A percentile compares a stretch with the other conserved stretches of the same genome.
These are phyloP conservation scores for Pseudochromis fuscus DNA, from an alignment of 2,797 vertebrate species.

Conservation along the genomic window DNA sequence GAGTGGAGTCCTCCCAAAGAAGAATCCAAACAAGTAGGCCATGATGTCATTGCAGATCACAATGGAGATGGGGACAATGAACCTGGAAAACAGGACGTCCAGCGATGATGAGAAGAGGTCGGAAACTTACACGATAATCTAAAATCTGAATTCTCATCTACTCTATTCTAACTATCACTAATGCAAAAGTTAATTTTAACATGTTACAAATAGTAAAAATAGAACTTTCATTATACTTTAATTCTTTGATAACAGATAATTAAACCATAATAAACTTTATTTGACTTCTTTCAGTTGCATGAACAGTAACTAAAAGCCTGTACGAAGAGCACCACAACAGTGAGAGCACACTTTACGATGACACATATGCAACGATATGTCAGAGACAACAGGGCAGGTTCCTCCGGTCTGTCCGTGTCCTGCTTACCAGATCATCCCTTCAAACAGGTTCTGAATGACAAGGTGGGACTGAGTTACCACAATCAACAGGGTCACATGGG, in stretches of 20 bases:
- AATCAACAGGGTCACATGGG: slow-evolving; percentile 99
- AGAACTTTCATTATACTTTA: too few relatives aligned
- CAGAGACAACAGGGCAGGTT: slow-evolving; percentile 34
- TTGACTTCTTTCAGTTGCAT: not conserved
- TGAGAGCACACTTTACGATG: slow-evolving; percentile 2
- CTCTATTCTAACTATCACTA: too few relatives aligned
- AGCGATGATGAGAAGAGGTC: not conserved
- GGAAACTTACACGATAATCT: not conserved
- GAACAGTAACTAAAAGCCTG: not conserved
- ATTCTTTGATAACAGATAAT: not conserved
- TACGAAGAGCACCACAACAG: slow-evolving; percentile 12
- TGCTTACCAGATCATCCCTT: slow-evolving; percentile 99
- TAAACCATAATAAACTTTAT: not conserved
- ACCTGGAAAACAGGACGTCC: slow-evolving; percentile 84
- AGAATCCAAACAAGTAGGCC: slow-evolving; percentile 98
- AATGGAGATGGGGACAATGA: slow-evolving; percentile 96
- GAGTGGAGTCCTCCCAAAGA: slow-evolving; percentile 97
- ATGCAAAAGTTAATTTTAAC: too few relatives aligned
- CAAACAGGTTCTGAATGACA: slow-evolving; percentile 99
- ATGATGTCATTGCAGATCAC: slow-evolving; percentile 99
- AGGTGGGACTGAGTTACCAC: slow-evolving; percentile 99
- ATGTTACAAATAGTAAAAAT: too few relatives aligned
- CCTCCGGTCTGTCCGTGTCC: slow-evolving; percentile 43
- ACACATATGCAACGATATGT: slow-evolving; percentile 19
- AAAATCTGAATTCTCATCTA: not conserved